phyloP scores from a whole-genome alignment of 2,797 vertebrate genomes.

The Mus minutoides region DNA sequence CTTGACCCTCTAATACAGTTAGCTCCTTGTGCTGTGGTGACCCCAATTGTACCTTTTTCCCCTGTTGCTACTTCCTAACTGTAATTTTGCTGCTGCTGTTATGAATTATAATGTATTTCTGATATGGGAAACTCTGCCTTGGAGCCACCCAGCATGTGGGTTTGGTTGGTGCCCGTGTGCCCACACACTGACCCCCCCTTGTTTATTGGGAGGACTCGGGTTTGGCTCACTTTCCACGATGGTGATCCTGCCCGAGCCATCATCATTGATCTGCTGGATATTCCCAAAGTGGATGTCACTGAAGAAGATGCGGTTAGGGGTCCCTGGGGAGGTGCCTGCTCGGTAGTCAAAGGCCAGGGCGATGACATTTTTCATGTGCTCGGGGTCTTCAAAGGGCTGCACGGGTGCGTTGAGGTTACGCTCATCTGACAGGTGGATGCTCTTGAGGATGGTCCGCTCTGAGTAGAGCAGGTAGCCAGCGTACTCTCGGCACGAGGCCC shows the following conservation, averaged over 20 bases:
- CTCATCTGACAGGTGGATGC: constrained; percentile 98
- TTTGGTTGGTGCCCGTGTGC: not conserved
- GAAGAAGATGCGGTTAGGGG: constrained; percentile 95
- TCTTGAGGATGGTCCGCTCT: constrained; percentile 97
- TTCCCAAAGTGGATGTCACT: constrained; percentile 99
- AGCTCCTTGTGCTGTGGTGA: not conserved
- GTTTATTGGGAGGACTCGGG: not conserved
- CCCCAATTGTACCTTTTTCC: too few species aligned
- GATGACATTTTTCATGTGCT: constrained; percentile 99
- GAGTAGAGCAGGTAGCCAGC: constrained; percentile 98
- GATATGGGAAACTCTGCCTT: not conserved
- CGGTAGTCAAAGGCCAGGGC: constrained; percentile 97
- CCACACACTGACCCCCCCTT: rapidly evolving
- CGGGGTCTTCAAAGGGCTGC: constrained; percentile 96
- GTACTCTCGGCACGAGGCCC: constrained; percentile 94
- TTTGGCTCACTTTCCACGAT: constrained; percentile 96
- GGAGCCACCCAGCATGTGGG: rapidly evolving
- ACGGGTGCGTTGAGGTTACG: constrained; percentile 98
- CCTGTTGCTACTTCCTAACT: not conserved
- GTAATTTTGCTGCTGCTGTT: not conserved
- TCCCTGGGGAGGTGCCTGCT: constrained; percentile 89
- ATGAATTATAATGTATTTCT: not conserved
- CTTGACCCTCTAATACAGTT: rapidly evolving
- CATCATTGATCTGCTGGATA: constrained; percentile 97
- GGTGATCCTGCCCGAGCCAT: constrained; percentile 93